Evolutionary conservation across 1,140 invertebrate species (phyloP), one percentile per base, ranked within the genome.

Genomic region (Drosophila sp.): DNA sequence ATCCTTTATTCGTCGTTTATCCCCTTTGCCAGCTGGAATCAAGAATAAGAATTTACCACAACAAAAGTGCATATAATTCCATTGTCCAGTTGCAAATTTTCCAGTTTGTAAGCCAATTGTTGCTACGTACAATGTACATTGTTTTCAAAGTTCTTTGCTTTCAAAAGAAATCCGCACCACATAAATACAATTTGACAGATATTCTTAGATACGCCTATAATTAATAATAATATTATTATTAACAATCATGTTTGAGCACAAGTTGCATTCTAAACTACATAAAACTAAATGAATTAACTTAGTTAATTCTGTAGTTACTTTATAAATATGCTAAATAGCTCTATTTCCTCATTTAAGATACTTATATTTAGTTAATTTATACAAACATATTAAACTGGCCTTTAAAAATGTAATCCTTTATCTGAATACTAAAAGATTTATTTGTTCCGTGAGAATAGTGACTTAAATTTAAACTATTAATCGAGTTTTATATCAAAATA

Each of bases 1-100:
- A 21, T 21, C 21, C 2, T 29, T 14, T 3, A 14, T 18, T 16
- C 40, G 14, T 6, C 13, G 0, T 7, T 16, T 13, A 5, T 27
- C 21, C 14, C 45, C 7, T 18, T 13, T 6, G 21, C 41, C 16
- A 45, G 2, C 16, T 32, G 27, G 7, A 32, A n/a, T 58, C 14
- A 48, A 40, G 45, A 27, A 29, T 14, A 18, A 27, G 53, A 66
- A 40, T 25, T 64, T 43, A 53, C 4, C 48, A 16, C 27, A 50
- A 61, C 57, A 61, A 61, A 50, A 61, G 50, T 38, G 58, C 14
- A 27, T 51, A 53, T 16, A 53, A 43, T 53, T 41, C 36, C 25
- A 32, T 61, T 69, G 46, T 67, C 43, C 13, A 14, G 41, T 45
- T 25, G 56, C 56, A 36, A 59, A 50, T 59, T 61, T 50, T 14